Percentiles rank a stretch among this genome's conserved stretches.
These are phyloP conservation scores for Formica exsecta DNA, from an alignment of 1,140 invertebrate species.

Conservation along the genomic window DNA sequence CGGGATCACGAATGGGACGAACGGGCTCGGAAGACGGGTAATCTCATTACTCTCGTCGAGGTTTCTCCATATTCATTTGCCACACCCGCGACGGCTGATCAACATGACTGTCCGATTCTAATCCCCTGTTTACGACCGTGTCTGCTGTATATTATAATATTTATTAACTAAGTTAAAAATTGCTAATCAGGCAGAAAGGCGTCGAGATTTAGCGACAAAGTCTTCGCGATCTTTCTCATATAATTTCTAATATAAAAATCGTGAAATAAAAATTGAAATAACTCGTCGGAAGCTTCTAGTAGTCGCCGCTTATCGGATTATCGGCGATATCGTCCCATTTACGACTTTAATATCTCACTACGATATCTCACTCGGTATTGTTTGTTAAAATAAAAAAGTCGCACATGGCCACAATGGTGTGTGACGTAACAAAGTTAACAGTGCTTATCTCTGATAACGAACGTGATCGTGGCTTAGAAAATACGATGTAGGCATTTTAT, in stretches of 20 bases:
- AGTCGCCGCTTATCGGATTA: not conserved
- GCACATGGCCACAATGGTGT: not conserved
- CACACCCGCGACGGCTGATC: constrained; percentile 34
- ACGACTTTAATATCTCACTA: not conserved
- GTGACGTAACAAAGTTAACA: not conserved
- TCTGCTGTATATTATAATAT: not conserved
- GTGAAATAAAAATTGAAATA: constrained; percentile 9
- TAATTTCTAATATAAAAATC: constrained; percentile 1
- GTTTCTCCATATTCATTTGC: constrained; percentile 22
- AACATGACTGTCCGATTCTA: constrained; percentile 33
- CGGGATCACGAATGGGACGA: constrained; percentile 51
- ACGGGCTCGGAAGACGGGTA: constrained; percentile 40
- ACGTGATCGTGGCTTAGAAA: constrained; percentile 13
- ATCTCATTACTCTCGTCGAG: constrained; percentile 35
- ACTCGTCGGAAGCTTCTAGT: not conserved
- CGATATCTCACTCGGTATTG: constrained; percentile 5
- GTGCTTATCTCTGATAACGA: constrained; percentile 53
- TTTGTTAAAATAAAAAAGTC: constrained; percentile 37
- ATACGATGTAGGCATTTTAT: constrained; percentile 13
- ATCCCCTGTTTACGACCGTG: not conserved
- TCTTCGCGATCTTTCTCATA: not conserved
- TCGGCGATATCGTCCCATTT: constrained; percentile 8
- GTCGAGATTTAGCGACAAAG: not conserved
- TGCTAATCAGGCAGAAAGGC: too few relatives aligned
- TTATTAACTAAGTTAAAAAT: constrained; percentile 27